Percentiles rank a stretch among this genome's conserved stretches.
Evolutionary conservation across 2,113 vertebrate species (phyloP).

Genomic region (Urocynchramus pylzowi): DNA sequence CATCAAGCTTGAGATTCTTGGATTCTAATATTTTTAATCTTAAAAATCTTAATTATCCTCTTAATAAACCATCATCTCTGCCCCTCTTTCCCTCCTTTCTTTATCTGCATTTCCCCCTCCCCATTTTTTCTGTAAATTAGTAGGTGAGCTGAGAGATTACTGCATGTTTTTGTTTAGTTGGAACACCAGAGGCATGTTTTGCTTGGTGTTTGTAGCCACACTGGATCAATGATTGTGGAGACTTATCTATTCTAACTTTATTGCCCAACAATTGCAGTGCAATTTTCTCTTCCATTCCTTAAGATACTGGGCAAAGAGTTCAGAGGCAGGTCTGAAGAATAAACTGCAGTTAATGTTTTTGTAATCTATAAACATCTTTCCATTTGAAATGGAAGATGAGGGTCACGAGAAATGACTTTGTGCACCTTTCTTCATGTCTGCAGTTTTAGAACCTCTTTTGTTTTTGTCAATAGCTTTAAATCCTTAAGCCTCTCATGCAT

Average conservation of each 20-base stretch:
- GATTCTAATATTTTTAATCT: neutral
- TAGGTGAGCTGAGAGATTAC: neutral
- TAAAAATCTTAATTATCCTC: neutral
- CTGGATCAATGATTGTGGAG: neutral
- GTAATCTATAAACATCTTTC: neutral
- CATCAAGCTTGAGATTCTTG: neutral
- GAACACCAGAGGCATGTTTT: neutral
- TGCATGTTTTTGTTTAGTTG: neutral
- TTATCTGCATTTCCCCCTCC: fast-evolving
- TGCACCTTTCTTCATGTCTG: neutral
- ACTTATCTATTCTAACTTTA: neutral
- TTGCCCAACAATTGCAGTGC: neutral
- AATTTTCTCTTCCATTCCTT: neutral
- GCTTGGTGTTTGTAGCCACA: neutral
- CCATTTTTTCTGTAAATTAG: neutral
- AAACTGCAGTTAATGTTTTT: neutral
- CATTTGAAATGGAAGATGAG: neutral
- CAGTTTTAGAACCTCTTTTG: neutral
- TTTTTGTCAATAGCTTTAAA: neutral
- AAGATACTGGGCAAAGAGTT: neutral
- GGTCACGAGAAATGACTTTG: neutral
- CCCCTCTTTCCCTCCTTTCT: neutral
- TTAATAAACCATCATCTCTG: neutral
- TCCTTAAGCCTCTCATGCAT: neutral
- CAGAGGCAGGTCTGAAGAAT: neutral